Evolutionary conservation across 2,888 invertebrate species (phyloP).

Genomic region (Dryobota labecula): DNA sequence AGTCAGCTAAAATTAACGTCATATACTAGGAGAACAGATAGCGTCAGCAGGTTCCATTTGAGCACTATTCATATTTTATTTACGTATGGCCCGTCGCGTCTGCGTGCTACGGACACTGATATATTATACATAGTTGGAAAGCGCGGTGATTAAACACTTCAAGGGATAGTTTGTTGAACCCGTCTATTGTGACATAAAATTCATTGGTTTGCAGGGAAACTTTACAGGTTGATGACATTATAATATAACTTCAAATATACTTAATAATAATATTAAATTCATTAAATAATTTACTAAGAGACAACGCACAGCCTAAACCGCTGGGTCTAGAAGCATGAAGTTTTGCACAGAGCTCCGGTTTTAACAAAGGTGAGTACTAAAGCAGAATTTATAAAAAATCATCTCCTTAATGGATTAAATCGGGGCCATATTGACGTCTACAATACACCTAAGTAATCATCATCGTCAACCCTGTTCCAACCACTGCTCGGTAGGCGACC

Average conservation of each 20-base stretch:
- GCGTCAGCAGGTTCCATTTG: conserved; percentile 39
- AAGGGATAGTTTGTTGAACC: conserved; percentile 30
- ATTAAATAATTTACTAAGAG: too few species aligned
- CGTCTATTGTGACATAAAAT: conserved; percentile 4
- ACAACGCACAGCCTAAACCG: too few species aligned
- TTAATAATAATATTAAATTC: too few species aligned
- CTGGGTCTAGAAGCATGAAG: too few species aligned
- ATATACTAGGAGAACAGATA: conserved; percentile 38
- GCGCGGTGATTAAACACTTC: conserved; percentile 38
- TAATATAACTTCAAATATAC: background rate
- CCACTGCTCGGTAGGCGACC: background rate
- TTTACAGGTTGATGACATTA: background rate
- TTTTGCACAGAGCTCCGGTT: too few species aligned
- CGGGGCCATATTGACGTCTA: background rate
- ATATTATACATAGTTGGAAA: conserved; percentile 13
- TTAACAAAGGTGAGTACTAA: too few species aligned
- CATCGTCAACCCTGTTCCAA: background rate
- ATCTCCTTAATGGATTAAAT: too few species aligned
- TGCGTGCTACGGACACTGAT: conserved; percentile 41
- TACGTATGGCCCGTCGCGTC: conserved; percentile 46
- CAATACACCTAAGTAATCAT: background rate
- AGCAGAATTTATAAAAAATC: too few species aligned
- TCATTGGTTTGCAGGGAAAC: background rate
- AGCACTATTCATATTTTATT: conserved; percentile 51
- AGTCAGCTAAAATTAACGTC: conserved; percentile 18